A percentile compares a stretch with the other conserved stretches of the same genome.
Evolutionary conservation across 2,888 invertebrate genomes (phyloP).

Genomic region (Epistrophe eligans): DNA sequence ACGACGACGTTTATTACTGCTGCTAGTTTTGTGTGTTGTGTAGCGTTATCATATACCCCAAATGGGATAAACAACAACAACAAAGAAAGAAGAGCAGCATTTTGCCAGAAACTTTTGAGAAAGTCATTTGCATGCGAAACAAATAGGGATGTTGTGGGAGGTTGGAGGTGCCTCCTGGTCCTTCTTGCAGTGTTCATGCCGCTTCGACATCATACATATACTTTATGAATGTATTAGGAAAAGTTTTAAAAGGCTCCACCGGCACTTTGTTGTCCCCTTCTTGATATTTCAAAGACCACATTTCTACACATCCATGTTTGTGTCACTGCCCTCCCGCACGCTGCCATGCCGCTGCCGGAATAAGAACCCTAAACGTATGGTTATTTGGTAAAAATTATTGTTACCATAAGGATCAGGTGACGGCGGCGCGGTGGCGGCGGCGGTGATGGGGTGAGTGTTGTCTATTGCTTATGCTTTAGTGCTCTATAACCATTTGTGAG

Average conservation of each 20-base stretch:
- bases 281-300: constrained; percentile 24
- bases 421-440: neutral
- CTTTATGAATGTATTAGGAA: constrained; percentile 65
- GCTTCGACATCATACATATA: constrained; percentile 44
- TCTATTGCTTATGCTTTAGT: neutral
- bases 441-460: constrained; percentile 1
- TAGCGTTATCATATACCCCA: constrained; percentile 45
- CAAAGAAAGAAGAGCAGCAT: constrained; percentile 14
- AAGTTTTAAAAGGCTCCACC: constrained; percentile 68
- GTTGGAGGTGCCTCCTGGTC: neutral
- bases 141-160: constrained; percentile 42
- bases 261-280: constrained; percentile 54
- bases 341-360: neutral
- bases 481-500: neutral
- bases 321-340: neutral
- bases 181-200: constrained; percentile 2
- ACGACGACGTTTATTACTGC: constrained; percentile 48
- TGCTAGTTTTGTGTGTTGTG: constrained; percentile 1
- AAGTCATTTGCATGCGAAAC: constrained; percentile 72
- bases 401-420: constrained; percentile 28
- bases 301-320: constrained; percentile 12
- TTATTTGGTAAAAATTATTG: constrained; percentile 53
- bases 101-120: constrained; percentile 63
- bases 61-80: constrained; percentile 52
- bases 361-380: constrained; percentile 6